Percentiles rank a stretch among this genome's conserved stretches.
Conservation (phyloP, 2,797 vertebrate genomes). For the Eurystomus glaucurus region DNA sequence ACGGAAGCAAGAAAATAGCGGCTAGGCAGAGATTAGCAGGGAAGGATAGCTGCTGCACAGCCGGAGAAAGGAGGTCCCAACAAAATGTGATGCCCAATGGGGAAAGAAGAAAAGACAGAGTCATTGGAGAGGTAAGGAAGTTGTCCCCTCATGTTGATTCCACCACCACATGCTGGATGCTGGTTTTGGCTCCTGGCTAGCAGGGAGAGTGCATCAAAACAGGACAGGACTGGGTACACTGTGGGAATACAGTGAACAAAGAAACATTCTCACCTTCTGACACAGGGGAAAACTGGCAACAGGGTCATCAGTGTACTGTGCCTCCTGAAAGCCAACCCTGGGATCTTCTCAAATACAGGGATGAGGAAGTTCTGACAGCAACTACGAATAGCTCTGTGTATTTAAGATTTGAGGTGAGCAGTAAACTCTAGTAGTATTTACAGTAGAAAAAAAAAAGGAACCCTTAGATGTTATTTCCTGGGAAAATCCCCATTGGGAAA, state of each 20-base stretch:
- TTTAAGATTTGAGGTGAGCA: background rate
- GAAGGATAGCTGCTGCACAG: background rate
- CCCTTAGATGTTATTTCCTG: background rate
- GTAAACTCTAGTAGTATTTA: background rate
- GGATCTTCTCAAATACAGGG: background rate
- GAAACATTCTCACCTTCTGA: background rate
- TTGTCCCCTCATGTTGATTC: background rate
- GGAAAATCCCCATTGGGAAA: background rate
- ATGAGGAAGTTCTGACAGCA: background rate
- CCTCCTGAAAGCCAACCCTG: background rate
- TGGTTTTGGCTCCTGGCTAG: background rate
- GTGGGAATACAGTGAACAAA: background rate
- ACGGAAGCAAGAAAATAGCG: background rate
- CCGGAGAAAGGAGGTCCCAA: background rate
- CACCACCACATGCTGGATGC: rapidly evolving
- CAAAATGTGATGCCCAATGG: background rate
- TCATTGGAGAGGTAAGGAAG: background rate
- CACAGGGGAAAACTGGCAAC: background rate
- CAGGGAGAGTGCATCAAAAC: rapidly evolving
- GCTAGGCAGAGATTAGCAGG: background rate
- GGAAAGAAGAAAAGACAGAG: background rate
- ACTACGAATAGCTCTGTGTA: background rate
- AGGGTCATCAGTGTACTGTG: background rate
- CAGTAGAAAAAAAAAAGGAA: background rate
- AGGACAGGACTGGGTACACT: background rate